phyloP scores from a whole-genome alignment of 2,888 invertebrate genomes.

The Hypsopygia costalis region DNA sequence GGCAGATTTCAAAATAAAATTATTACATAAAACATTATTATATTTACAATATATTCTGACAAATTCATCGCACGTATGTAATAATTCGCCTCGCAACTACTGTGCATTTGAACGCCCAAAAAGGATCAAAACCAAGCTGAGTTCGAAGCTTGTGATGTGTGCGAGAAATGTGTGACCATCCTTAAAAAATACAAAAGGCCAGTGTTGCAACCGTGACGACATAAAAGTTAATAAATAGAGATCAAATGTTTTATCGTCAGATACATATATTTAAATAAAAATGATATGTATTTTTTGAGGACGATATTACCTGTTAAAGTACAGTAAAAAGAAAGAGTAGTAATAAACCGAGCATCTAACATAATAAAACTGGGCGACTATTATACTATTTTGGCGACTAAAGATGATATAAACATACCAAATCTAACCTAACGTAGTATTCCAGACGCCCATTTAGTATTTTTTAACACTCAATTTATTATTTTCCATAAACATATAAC shows the following conservation, averaged over 20 bases:
- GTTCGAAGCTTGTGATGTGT: slow-evolving; percentile 14
- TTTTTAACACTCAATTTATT: no score
- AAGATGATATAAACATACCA: no score
- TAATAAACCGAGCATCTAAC: no score
- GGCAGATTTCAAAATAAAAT: slow-evolving; percentile 68
- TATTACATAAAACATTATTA: slow-evolving; percentile 68
- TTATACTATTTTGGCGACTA: no score
- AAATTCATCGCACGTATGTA: slow-evolving; percentile 66
- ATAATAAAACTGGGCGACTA: no score
- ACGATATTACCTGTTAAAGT: slow-evolving; percentile 31
- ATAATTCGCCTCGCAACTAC: slow-evolving; percentile 62
- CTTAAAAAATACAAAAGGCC: slow-evolving; percentile 28
- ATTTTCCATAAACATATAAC: no score
- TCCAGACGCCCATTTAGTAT: no score
- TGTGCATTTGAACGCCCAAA: slow-evolving; percentile 41
- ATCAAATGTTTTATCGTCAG: slow-evolving; percentile 50
- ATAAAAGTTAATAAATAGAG: slow-evolving; percentile 39
- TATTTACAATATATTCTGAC: slow-evolving; percentile 76
- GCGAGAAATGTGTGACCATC: slow-evolving; percentile 43
- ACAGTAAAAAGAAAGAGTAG: slow-evolving; percentile 11
- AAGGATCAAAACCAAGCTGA: slow-evolving; percentile 9
- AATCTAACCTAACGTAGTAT: no score
- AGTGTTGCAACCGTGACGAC: slow-evolving; percentile 23
- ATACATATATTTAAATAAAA: slow-evolving; percentile 52
- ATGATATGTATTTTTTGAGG: slow-evolving; percentile 65